Base-by-base conservation (phyloP, 2,113 vertebrate genomes). In the Corydoras sp. region DNA sequence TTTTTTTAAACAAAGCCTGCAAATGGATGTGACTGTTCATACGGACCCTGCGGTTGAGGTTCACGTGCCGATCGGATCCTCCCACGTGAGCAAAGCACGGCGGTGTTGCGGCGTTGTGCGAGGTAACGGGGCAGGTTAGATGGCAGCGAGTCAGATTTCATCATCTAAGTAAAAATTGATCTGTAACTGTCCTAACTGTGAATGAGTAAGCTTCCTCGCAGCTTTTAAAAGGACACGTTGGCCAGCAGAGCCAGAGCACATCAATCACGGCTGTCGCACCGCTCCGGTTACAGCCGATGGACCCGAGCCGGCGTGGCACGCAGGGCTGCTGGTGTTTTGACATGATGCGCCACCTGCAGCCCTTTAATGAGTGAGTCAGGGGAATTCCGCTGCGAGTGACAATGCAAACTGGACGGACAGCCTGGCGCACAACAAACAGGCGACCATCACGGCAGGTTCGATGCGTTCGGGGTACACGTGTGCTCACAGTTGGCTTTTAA, bases 201-300 rank as follows among this genome's bases (percentile, higher is more conserved):
- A 53, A 74, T 62, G 72, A 72, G 61, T 61, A 69, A 70, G 76
- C 77, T 58, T 77, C 71, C 64, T 62, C 64, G 49, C 53, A 65
- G 61, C 74, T 83, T 80, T 74, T 80, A 53, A 62, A 58, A 78
- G 58, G 71, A 80, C 79, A 77, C 70, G 80, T 82, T 79, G 78
- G 49, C 79, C 80, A 76, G 80, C 65, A 79, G 80, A 76, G 51
- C 62, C 62, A 73, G 76, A 78, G 54, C 32, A 0, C 53, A 79
- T 86, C 77, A 84, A 86, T 87, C 70, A 83, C 32, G 29, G 2
- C 31, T 64, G 75, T 81, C 73, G 76, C 1, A 62, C 74, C 10
- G 77, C 80, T 88, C 85, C 72, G 61, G 49, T 88, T 88, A 86
- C 86, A 85, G 71, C 60, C 35, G 49, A 72, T 15, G 55, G 72